Evolutionary conservation across 2,113 vertebrate species (phyloP).

Genomic region (Nannobrachium achirus): DNA sequence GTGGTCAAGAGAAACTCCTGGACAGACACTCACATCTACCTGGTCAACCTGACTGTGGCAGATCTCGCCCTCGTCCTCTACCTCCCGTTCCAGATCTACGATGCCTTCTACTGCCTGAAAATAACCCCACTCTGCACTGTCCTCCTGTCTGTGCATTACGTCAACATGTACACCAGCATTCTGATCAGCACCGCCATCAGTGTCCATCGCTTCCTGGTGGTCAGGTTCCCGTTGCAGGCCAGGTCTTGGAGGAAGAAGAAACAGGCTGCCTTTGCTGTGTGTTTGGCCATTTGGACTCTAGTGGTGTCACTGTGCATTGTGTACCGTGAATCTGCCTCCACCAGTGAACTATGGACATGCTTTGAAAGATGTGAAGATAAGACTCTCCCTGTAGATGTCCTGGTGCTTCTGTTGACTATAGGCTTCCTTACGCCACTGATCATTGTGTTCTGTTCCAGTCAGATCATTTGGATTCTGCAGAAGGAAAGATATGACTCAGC

Average conservation of each 20-base stretch:
- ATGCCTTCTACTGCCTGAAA: conserved; percentile 42
- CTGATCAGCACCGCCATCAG: conserved; percentile 69
- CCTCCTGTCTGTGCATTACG: conserved; percentile 63
- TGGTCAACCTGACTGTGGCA: conserved; percentile 69
- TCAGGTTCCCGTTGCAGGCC: conserved; percentile 65
- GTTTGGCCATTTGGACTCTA: conserved; percentile 58
- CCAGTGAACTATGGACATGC: conserved; percentile 42
- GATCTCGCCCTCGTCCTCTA: conserved; percentile 67
- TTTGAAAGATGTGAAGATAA: conserved; percentile 34
- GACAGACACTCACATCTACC: conserved; percentile 76
- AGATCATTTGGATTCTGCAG: conserved; percentile 51
- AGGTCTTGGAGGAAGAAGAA: conserved; percentile 56
- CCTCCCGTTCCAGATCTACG: conserved; percentile 68
- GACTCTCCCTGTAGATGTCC: rapidly evolving
- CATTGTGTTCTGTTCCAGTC: conserved; percentile 60
- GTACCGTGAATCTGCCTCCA: neutral
- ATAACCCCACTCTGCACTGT: conserved; percentile 34
- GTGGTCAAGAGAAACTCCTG: conserved; percentile 38
- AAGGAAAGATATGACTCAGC: conserved; percentile 15
- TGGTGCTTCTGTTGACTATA: conserved; percentile 28
- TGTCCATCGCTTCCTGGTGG: conserved; percentile 62
- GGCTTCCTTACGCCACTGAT: conserved; percentile 66
- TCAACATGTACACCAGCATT: conserved; percentile 79
- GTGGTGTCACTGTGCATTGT: neutral
- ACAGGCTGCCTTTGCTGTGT: conserved; percentile 40